These are phyloP conservation scores for Acarapis woodi DNA, from an alignment of 1,140 invertebrate species.

Conservation along the genomic window DNA sequence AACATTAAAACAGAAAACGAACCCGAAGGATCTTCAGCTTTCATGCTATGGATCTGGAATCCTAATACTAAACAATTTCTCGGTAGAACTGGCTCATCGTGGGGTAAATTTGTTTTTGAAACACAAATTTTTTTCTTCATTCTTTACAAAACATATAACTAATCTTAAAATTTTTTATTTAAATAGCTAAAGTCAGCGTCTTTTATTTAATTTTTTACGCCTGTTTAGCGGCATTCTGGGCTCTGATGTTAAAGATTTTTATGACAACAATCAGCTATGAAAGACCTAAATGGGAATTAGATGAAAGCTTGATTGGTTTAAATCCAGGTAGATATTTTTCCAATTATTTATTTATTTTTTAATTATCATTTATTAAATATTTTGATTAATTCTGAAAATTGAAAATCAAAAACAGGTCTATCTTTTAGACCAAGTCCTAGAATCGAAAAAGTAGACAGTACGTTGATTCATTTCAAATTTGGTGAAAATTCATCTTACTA, in stretches of 20 bases:
- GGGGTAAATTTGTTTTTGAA: too few relatives aligned
- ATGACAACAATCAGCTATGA: slow-evolving; percentile 61
- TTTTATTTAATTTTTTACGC: slow-evolving; percentile 84
- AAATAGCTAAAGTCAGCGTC: slow-evolving; percentile 60
- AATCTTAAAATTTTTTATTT: slow-evolving; percentile 16
- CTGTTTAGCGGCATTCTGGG: slow-evolving; percentile 52
- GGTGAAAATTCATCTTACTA: slow-evolving; percentile 37
- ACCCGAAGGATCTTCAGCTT: too few relatives aligned
- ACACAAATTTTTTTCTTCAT: too few relatives aligned
- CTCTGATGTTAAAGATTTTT: slow-evolving; percentile 63
- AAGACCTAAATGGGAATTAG: slow-evolving; percentile 54
- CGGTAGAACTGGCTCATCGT: slow-evolving; percentile 54
- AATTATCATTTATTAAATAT: not conserved
- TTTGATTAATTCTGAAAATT: not conserved
- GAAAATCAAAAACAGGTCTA: slow-evolving; percentile 26
- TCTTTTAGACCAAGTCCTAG: slow-evolving; percentile 77
- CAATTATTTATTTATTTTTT: not conserved
- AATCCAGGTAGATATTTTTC: slow-evolving; percentile 31
- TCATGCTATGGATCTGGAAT: too few relatives aligned
- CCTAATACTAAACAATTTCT: slow-evolving; percentile 55
- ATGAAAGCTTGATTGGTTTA: slow-evolving; percentile 49
- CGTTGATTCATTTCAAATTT: slow-evolving; percentile 64
- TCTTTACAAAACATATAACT: too few relatives aligned
- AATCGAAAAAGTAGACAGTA: slow-evolving; percentile 58
- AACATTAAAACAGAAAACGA: too few relatives aligned